Evolutionary conservation across 2,888 invertebrate genomes (phyloP).

Genomic region (Nephrotoma appendiculata): DNA sequence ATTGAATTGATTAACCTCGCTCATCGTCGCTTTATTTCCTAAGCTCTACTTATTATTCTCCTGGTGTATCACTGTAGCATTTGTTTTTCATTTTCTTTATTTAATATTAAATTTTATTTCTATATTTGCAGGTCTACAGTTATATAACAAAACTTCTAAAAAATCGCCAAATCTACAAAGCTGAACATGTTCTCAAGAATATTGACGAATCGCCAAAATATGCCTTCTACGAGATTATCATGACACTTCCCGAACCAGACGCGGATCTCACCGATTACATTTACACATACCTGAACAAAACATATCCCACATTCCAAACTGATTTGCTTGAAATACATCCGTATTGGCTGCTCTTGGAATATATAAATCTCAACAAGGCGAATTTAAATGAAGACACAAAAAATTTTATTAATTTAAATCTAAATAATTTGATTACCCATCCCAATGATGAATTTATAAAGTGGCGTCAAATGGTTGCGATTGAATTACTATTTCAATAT

Average conservation of each 20-base stretch:
- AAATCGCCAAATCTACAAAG: conserved; percentile 26
- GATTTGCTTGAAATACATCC: conserved; percentile 22
- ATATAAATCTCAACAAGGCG: not conserved
- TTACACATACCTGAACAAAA: conserved; percentile 45
- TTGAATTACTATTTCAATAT: not conserved
- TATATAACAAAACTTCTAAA: conserved; percentile 10
- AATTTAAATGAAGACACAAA: not conserved
- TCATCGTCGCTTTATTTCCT: no score
- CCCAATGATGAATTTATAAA: not conserved
- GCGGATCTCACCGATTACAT: conserved; percentile 48
- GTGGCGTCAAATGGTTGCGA: not conserved
- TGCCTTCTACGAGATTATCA: conserved; percentile 35
- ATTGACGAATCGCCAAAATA: conserved; percentile 25
- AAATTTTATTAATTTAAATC: not conserved
- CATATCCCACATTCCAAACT: conserved; percentile 30
- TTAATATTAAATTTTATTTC: not conserved
- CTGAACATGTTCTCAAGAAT: conserved; percentile 24
- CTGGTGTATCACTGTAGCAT: no score
- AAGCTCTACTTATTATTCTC: no score
- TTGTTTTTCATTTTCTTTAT: no score
- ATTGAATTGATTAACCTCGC: no score
- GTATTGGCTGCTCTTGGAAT: not conserved
- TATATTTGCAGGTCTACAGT: not conserved
- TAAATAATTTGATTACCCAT: not conserved
- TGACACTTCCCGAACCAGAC: conserved; percentile 34